Base-by-base conservation (phyloP, 2,888 invertebrate genomes). In the Oligia fasciuncula region DNA sequence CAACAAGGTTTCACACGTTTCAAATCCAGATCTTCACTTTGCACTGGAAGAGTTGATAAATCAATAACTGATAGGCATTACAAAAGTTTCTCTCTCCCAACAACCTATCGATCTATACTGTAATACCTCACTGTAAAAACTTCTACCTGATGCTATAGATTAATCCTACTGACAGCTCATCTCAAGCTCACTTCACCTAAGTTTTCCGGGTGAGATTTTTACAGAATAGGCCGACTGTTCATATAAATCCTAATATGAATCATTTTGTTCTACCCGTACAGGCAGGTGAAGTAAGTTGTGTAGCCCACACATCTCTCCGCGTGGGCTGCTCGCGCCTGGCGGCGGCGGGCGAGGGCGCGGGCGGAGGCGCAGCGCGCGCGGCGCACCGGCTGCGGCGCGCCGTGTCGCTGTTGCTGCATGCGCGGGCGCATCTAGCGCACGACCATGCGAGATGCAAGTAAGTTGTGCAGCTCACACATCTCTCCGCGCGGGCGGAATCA, bases 391-490 rank as follows among this genome's bases (percentile, higher is more conserved):
- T 96, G 89, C 93, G 95, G 0, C 94, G 96, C 51, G 94, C 96
- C 51, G 91, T 96, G 8, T 95, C 96, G 57, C 91, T 96, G 78
- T 89, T 96, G 86, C 91, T 96, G 89, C 96, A 96, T 73, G 96
- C 96, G 83, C 87, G 96, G 0, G 92, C 94, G 69, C 96, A 96
- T 76, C 93, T 95, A 1, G 96, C 96, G 40, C 96, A 96, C 89
- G 96, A 96, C 88, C 96, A 96, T 81, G 91, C 93, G 6, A 89
- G 94, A 9, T 96, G 96, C 95, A 94, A 94, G 96, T 96, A 62
- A 88, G 94, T 91, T 60, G 35, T 11, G n/a, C 51, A 11, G 19
- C 23, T 9, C 35, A 4, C 19, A 17, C 35, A 2, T 35, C 9
- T 65, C 19, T 29, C 63, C 63, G 57, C 57, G 57, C 23, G 4